phyloP scores from a whole-genome alignment of 2,797 vertebrate species.

The Jordanella pulchra region DNA sequence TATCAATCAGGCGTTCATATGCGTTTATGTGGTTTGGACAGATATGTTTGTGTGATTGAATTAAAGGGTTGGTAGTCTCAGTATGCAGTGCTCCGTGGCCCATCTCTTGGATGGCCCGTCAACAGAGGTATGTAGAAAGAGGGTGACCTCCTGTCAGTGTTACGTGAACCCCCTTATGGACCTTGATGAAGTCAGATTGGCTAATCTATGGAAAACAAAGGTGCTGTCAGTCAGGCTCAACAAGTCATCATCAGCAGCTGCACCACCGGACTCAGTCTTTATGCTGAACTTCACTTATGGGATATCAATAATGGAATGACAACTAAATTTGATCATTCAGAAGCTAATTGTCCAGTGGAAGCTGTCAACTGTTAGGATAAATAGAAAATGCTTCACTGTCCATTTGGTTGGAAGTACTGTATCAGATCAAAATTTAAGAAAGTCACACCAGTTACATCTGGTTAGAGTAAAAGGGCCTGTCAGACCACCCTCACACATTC shows the following conservation, averaged over 20 bases:
- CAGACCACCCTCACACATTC: too few relatives aligned
- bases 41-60: conserved; percentile 13
- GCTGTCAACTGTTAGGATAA: conserved; percentile 59
- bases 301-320: conserved; percentile 74
- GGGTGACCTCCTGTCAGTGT: conserved; percentile 75
- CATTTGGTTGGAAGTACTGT: conserved; percentile 70
- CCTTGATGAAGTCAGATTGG: conserved; percentile 84
- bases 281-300: conserved; percentile 63
- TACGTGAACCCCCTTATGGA: conserved; percentile 76
- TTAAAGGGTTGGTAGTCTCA: conserved; percentile 41
- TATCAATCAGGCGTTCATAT: conserved; percentile 24
- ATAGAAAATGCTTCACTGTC: conserved; percentile 58
- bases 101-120: conserved; percentile 36
- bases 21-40: conserved; percentile 9
- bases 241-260: conserved; percentile 62
- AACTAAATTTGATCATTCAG: conserved; percentile 44
- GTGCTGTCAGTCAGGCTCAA: conserved; percentile 77
- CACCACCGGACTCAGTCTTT: conserved; percentile 29
- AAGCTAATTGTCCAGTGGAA: conserved; percentile 69
- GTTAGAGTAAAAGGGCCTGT: too few relatives aligned
- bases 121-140: conserved; percentile 33
- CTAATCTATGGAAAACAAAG: conserved; percentile 83
- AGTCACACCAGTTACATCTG: too few relatives aligned
- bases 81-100: conserved; percentile 34
- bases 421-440: conserved; percentile 70